phyloP scores from a whole-genome alignment of 2,888 invertebrate genomes.

The Drosophila helvetica region DNA sequence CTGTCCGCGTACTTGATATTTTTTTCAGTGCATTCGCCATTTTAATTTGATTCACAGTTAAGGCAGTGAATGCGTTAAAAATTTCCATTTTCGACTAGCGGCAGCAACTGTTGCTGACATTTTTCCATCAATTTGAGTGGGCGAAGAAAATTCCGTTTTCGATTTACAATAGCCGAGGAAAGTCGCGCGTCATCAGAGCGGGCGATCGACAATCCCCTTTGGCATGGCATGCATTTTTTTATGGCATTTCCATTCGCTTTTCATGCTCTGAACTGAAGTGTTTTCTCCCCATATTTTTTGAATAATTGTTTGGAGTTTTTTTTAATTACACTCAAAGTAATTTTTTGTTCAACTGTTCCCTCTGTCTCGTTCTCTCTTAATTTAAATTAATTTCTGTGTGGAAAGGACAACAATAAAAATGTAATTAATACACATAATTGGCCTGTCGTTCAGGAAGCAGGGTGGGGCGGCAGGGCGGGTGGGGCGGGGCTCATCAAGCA shows the following conservation, averaged over 20 bases:
- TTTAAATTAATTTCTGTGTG: slow-evolving; percentile 57
- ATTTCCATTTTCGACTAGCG: slow-evolving; percentile 60
- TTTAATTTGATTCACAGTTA: slow-evolving; percentile 51
- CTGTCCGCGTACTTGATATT: slow-evolving; percentile 9
- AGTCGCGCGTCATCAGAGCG: slow-evolving; percentile 7
- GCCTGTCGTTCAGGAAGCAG: slow-evolving; percentile 12
- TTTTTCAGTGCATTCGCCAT: slow-evolving; percentile 22
- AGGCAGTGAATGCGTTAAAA: slow-evolving; percentile 41
- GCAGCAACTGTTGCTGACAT: slow-evolving; percentile 66
- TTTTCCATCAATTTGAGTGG: slow-evolving; percentile 69
- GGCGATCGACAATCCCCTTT: slow-evolving; percentile 15
- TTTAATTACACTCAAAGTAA: slow-evolving; percentile 53
- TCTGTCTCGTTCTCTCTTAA: slow-evolving; percentile 18
- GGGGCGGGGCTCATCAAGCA: slow-evolving; percentile 31
- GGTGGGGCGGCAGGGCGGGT: neutral
- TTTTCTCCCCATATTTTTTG: slow-evolving; percentile 16
- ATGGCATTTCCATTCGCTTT: neutral
- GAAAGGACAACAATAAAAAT: slow-evolving; percentile 37
- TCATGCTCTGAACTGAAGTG: neutral
- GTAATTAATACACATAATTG: slow-evolving; percentile 66
- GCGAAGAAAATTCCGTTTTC: slow-evolving; percentile 16
- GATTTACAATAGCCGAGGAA: slow-evolving; percentile 4
- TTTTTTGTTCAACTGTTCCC: slow-evolving; percentile 17
- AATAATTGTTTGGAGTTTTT: slow-evolving; percentile 27
- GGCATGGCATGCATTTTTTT: slow-evolving; percentile 4